Percentiles rank a stretch among this genome's conserved stretches.
phyloP scores from a whole-genome alignment of 2,797 vertebrate species.

The Sebastes goodei region DNA sequence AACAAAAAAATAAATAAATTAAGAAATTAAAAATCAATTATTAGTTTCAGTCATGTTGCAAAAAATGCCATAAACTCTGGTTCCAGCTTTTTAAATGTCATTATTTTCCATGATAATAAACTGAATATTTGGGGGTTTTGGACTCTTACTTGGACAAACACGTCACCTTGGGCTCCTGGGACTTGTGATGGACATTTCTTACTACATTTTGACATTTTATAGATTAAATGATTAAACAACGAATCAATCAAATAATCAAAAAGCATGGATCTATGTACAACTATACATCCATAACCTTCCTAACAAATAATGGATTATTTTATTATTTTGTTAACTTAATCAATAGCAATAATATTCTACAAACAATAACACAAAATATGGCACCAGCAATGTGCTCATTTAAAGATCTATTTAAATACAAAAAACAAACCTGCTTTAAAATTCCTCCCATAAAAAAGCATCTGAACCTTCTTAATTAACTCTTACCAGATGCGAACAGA shows the following conservation, averaged over 20 bases:
- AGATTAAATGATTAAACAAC: neutral
- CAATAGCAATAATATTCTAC: neutral
- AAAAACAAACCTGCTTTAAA: neutral
- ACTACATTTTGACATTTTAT: neutral
- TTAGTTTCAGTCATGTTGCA: neutral
- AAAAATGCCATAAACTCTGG: neutral
- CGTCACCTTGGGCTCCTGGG: neutral
- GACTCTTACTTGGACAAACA: neutral
- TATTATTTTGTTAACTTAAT: neutral
- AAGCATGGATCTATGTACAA: neutral
- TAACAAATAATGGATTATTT: neutral
- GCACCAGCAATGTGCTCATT: neutral
- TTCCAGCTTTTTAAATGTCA: neutral
- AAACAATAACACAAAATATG: neutral
- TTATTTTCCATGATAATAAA: neutral
- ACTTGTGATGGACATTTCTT: neutral
- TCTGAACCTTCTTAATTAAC: slow-evolving; percentile 40
- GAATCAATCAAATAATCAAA: neutral
- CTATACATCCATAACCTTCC: neutral
- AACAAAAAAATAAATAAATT: neutral
- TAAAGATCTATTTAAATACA: slow-evolving; percentile 3
- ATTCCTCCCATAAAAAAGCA: slow-evolving; percentile 5
- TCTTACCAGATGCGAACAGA: slow-evolving; percentile 37
- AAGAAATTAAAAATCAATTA: neutral
- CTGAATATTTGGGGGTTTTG: neutral